Conservation (phyloP, 2,888 invertebrate species). For the Noctua comes region DNA sequence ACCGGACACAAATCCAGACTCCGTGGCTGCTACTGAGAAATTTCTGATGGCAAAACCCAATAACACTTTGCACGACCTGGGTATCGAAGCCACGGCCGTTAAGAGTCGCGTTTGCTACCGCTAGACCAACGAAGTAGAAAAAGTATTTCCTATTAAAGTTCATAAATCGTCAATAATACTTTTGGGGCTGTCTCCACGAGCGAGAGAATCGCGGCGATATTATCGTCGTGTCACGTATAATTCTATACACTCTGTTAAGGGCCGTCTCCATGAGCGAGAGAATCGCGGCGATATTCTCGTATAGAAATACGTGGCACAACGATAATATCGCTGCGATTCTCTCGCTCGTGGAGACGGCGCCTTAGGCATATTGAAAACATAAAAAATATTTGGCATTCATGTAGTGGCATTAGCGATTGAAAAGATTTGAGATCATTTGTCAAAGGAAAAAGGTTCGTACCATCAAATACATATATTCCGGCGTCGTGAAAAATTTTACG, state of each 20-base stretch:
- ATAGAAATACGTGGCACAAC: too few relatives aligned
- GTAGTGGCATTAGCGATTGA: slow-evolving; percentile 11
- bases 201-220: too few relatives aligned
- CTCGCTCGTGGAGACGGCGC: too few relatives aligned
- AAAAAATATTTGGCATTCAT: background rate
- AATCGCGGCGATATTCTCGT: too few relatives aligned
- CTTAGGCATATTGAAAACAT: slow-evolving; percentile 21
- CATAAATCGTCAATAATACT: slow-evolving; percentile 8
- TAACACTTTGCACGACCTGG: background rate
- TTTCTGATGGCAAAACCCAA: background rate
- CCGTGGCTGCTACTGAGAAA: background rate
- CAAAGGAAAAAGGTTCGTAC: slow-evolving; percentile 15
- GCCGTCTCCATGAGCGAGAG: too few relatives aligned
- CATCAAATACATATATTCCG: background rate
- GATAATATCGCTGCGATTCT: too few relatives aligned
- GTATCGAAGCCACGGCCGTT: background rate
- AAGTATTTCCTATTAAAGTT: background rate
- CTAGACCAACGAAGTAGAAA: background rate
- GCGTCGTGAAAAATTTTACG: background rate
- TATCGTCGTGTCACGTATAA: too few relatives aligned
- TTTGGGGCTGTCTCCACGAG: too few relatives aligned
- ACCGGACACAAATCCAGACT: background rate
- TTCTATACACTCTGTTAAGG: too few relatives aligned
- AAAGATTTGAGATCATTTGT: slow-evolving; percentile 30
- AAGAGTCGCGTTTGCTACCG: background rate